Evolutionary conservation across 2,888 invertebrate species (phyloP).

Genomic region (Euphydryas editha): DNA sequence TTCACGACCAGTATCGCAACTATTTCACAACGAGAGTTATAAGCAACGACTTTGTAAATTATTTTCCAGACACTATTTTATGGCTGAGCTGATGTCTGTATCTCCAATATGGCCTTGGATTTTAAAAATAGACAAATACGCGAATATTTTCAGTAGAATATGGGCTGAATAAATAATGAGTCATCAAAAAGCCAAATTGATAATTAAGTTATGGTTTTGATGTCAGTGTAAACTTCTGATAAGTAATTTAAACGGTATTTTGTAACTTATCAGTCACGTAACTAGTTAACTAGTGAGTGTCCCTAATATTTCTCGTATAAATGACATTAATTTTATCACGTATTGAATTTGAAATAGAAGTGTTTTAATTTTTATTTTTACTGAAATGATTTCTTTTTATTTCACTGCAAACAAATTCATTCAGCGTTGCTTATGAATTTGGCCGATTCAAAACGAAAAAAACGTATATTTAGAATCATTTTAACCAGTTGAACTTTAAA

Average conservation of each 20-base stretch:
- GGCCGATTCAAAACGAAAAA: too few relatives aligned
- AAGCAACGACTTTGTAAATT: conserved; percentile 35
- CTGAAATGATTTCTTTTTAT: too few relatives aligned
- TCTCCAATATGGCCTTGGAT: conserved; percentile 14
- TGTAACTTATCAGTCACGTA: not conserved
- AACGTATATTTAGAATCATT: too few relatives aligned
- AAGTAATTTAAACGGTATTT: not conserved
- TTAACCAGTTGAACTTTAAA: not conserved
- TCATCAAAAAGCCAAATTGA: not conserved
- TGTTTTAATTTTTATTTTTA: too few relatives aligned
- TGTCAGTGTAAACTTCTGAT: not conserved
- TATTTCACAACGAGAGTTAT: conserved; percentile 47
- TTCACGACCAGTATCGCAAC: conserved; percentile 42
- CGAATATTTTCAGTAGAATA: not conserved
- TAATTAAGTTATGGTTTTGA: not conserved
- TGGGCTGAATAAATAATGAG: not conserved
- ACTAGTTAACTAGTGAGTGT: too few relatives aligned
- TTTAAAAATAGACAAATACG: not conserved
- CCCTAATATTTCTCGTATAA: too few relatives aligned
- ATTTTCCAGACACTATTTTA: conserved; percentile 27
- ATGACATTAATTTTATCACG: too few relatives aligned
- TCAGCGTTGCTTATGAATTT: too few relatives aligned
- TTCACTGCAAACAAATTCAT: too few relatives aligned
- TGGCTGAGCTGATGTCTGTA: conserved; percentile 12
- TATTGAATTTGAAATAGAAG: too few relatives aligned